Evolutionary conservation across 2,888 invertebrate genomes (phyloP).

Genomic region (Zaprionus bogoriensis): DNA sequence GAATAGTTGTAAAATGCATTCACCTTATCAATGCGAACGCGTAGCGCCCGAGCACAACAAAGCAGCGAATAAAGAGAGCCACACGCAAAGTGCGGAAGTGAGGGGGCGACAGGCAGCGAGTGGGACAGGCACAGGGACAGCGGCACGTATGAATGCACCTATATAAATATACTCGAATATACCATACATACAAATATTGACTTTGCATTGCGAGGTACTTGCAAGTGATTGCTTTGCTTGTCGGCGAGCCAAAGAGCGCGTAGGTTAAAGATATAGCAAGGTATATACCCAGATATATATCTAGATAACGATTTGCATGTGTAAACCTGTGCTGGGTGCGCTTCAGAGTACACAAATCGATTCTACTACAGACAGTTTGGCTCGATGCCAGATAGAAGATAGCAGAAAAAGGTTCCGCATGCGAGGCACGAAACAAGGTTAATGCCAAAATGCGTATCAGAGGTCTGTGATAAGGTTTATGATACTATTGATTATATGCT

Average conservation of each 20-base stretch:
- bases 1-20: constrained; percentile 20
- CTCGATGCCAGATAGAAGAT: not conserved
- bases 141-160: not conserved
- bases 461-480: not conserved
- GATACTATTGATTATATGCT: too few relatives aligned
- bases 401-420: not conserved
- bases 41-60: constrained; percentile 27
- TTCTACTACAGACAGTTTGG: not conserved
- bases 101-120: not conserved
- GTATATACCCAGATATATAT: not conserved
- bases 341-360: not conserved
- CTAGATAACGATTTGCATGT: not conserved
- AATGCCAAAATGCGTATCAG: not conserved
- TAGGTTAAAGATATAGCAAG: not conserved
- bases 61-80: constrained; percentile 19
- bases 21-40: constrained; percentile 37
- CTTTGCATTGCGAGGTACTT: too few relatives aligned
- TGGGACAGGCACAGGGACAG: constrained; percentile 6
- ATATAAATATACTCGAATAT: not conserved
- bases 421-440: not conserved
- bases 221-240: not conserved
- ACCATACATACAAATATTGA: not conserved
- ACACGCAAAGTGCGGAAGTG: constrained; percentile 31
- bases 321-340: too few relatives aligned
- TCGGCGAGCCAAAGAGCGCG: not conserved